Conservation (phyloP, 2,113 vertebrate species). For the Silurus asotus region DNA sequence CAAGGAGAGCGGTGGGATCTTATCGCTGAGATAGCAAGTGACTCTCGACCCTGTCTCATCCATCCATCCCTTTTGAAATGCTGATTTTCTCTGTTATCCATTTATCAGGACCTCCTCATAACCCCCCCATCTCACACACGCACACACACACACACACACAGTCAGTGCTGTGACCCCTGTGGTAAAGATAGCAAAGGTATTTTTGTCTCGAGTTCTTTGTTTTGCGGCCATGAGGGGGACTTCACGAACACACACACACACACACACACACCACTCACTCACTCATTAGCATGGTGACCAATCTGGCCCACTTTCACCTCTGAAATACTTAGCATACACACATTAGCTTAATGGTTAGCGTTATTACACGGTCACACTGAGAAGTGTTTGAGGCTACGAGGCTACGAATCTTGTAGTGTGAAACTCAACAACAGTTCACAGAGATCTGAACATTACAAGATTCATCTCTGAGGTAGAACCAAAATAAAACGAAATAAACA, state of each 20-base stretch:
- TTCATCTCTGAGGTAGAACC: neutral
- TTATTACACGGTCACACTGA: neutral
- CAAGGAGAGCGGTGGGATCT: neutral
- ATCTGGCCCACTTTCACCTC: neutral
- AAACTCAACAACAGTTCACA: neutral
- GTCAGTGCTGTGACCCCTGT: constrained; percentile 21
- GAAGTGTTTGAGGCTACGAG: neutral
- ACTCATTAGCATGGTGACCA: neutral
- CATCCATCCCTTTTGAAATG: constrained; percentile 67
- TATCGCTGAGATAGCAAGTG: neutral
- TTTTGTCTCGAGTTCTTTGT: constrained; percentile 82
- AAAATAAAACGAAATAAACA: neutral
- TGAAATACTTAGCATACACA: neutral
- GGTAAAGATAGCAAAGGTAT: constrained; percentile 60
- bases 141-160: neutral
- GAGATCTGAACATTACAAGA: neutral
- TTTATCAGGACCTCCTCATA: constrained; percentile 68
- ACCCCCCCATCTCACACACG: constrained; percentile 56
- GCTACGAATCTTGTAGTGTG: neutral
- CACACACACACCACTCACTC: constrained; percentile 51
- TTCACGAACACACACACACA: constrained; percentile 63
- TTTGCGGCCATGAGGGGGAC: constrained; percentile 81
- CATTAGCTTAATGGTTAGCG: neutral
- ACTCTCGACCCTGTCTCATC: neutral
- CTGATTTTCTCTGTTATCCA: constrained; percentile 70